Base-by-base conservation (phyloP, 2,113 vertebrate species). In the Perca schrenkii region DNA sequence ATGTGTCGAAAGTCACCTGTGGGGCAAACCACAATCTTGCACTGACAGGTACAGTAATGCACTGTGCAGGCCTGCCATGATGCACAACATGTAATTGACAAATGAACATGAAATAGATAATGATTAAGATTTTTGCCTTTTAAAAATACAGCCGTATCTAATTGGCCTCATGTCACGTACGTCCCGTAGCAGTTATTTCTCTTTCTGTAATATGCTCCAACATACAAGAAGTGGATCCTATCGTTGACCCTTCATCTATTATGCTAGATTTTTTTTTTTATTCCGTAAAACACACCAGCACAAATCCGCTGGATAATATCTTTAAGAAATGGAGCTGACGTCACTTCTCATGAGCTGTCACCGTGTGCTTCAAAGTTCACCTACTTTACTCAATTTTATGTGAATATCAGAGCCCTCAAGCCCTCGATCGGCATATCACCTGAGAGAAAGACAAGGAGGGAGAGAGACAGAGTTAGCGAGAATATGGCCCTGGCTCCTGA, bases 401-500 rank as follows among this genome's bases (percentile, higher is more conserved):
- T 92, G 94, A 96, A 95, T 96, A 94, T 96, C 95, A 95, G 94
- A 96, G 96, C 94, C 96, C 95, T 80, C 56, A 10, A 91, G 87
- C 90, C 86, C 81, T 86, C 73, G 19, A 92, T 93, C 84, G 74
- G 79, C 89, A 85, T 83, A 93, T 92, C 91, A 91, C 85, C 83
- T 87, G 82, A 90, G 79, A 86, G 78, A 89, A 70, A 88, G 87
- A 91, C 80, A 81, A 77, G 75, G 60, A 94, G 63, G 58, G 85
- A 83, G 81, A 80, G 76, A 87, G 85, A 85, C 79, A 90, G 87
- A 82, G 84, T 83, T 83, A 91, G 89, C 94, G 95, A 94, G 96
- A 95, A 95, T 97, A 97, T 96, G 96, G 98, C 97, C 97, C 96
- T 96, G 97, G 96, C 95, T 97, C 94, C 97, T 98, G 98, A 99